A percentile compares a stretch with the other conserved stretches of the same genome.
Conservation (phyloP, 2,888 invertebrate genomes). For the Tholera decimalis region DNA sequence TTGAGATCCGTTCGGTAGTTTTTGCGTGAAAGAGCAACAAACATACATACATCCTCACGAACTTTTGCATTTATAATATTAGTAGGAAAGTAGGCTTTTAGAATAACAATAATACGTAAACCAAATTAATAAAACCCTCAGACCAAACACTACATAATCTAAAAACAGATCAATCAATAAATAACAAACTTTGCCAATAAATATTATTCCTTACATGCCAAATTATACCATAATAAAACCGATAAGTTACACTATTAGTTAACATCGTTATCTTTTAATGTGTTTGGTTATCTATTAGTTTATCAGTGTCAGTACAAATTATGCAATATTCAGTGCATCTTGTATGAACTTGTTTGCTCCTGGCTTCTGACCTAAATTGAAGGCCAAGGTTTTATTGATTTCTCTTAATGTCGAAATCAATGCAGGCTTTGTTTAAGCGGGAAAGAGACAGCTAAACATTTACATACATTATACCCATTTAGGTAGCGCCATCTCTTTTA, state of each 20-base stretch:
- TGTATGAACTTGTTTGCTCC: slow-evolving; percentile 22
- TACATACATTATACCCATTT: neutral
- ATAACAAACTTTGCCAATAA: slow-evolving; percentile 3
- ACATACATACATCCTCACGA: no score
- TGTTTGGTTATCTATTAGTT: neutral
- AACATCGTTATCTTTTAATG: slow-evolving; percentile 12
- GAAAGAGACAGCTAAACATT: neutral
- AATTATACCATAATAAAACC: slow-evolving; percentile 13
- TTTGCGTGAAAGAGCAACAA: no score
- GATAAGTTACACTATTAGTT: slow-evolving; percentile 14
- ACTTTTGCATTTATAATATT: no score
- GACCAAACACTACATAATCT: neutral
- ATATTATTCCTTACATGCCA: slow-evolving; percentile 17
- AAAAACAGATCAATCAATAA: slow-evolving; percentile 14
- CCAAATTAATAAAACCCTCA: no score
- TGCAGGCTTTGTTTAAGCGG: neutral
- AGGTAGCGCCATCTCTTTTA: neutral
- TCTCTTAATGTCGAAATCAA: neutral
- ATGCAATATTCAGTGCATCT: slow-evolving; percentile 30
- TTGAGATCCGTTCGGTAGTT: no score
- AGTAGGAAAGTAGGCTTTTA: no score
- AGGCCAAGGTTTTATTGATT: slow-evolving; percentile 27
- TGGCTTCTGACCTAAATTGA: slow-evolving; percentile 2
- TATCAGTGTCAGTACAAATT: slow-evolving; percentile 25
- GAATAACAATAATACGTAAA: no score